A percentile compares a stretch with the other conserved stretches of the same genome.
Conservation (phyloP, 2,888 invertebrate species). For the Spilarctia lutea region DNA sequence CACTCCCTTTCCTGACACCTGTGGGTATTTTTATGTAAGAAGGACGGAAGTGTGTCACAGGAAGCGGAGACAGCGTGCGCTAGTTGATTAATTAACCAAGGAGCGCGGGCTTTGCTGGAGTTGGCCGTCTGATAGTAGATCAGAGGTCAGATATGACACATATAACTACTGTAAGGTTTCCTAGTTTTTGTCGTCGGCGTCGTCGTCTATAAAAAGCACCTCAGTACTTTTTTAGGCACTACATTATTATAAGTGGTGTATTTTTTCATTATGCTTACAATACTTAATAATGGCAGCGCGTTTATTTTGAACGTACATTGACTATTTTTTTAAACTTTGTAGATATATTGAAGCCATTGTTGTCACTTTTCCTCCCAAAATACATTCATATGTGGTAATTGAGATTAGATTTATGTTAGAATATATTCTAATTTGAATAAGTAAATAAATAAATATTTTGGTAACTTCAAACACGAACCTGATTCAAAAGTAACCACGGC, state of each 20-base stretch:
- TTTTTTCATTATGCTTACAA: not conserved
- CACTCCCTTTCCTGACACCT: not conserved
- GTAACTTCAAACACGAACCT: too few species aligned
- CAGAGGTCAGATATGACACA: not conserved
- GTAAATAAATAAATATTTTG: not conserved
- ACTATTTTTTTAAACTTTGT: not conserved
- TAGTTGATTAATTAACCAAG: not conserved
- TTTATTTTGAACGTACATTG: not conserved
- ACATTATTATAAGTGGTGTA: not conserved
- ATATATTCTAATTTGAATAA: not conserved
- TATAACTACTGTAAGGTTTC: not conserved
- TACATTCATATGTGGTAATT: too few species aligned
- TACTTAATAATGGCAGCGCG: not conserved
- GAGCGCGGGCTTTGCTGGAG: not conserved
- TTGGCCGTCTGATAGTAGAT: not conserved
- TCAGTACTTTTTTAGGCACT: not conserved
- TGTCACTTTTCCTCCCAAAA: not conserved
- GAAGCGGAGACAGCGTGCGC: not conserved
- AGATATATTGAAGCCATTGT: slow-evolving; percentile 24
- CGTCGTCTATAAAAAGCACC: not conserved
- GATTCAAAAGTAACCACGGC: too few species aligned
- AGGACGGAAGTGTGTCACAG: not conserved
- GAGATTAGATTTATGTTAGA: not conserved
- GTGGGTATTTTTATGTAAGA: not conserved
- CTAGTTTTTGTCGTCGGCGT: not conserved